phyloP scores from a whole-genome alignment of 2,113 vertebrate genomes.

The Tragelaphus strepsiceros region DNA sequence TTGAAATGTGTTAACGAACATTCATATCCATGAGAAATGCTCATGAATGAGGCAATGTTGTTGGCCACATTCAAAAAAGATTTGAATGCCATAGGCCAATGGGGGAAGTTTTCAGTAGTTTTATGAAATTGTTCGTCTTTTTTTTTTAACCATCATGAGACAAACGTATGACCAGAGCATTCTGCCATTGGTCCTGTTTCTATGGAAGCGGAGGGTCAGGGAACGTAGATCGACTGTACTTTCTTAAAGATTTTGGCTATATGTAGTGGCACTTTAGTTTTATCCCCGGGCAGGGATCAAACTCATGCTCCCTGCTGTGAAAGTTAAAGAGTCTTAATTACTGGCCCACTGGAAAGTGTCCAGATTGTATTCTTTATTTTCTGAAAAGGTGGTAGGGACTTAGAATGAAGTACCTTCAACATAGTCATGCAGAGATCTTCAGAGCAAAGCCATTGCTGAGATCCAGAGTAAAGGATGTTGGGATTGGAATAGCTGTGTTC shows the following conservation, averaged over 20 bases:
- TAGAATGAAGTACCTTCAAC: not conserved
- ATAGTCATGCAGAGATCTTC: not conserved
- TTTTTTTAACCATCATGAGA: not conserved
- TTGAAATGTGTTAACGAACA: not conserved
- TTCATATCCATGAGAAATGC: not conserved
- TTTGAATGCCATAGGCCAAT: rapidly evolving
- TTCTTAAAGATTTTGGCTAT: not conserved
- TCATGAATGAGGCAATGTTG: rapidly evolving
- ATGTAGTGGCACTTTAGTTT: not conserved
- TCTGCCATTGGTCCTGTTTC: rapidly evolving
- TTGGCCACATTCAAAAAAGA: not conserved
- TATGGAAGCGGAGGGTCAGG: rapidly evolving
- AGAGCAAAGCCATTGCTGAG: not conserved
- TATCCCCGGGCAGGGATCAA: not conserved
- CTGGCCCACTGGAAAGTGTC: not conserved
- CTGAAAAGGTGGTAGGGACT: rapidly evolving
- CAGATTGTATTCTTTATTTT: not conserved
- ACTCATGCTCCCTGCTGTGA: not conserved
- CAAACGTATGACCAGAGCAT: rapidly evolving
- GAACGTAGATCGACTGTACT: rapidly evolving
- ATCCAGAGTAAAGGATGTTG: not conserved
- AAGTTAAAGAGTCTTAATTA: not conserved
- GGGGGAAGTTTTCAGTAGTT: not conserved
- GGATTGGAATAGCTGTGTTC: not conserved
- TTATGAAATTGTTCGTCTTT: not conserved